Percentiles rank a stretch among this genome's conserved stretches.
Conservation (phyloP, 2,797 vertebrate genomes). For the Oryzias dopingdopingensis region DNA sequence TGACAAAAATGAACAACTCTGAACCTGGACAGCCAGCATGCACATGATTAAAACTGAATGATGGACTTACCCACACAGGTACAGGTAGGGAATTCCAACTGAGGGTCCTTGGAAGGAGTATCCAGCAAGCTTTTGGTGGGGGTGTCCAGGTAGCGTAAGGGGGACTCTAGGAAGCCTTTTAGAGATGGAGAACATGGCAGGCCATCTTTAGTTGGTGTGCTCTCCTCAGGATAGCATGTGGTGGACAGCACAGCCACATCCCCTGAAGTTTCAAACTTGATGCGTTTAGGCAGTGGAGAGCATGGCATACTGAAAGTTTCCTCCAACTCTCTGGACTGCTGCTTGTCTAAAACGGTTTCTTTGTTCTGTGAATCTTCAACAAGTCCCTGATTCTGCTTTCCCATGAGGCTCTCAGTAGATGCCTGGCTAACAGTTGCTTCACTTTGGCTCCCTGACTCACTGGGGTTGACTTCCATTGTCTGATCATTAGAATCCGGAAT, state of each 20-base stretch:
- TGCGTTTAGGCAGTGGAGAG: constrained; percentile 86
- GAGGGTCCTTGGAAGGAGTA: constrained; percentile 89
- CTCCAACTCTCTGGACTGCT: constrained; percentile 64
- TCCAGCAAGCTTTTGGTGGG: constrained; percentile 92
- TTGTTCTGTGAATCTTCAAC: constrained; percentile 32
- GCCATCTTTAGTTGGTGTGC: constrained; percentile 89
- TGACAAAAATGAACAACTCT: not conserved
- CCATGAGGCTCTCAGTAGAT: constrained; percentile 32
- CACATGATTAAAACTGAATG: constrained; percentile 35
- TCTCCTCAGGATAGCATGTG: constrained; percentile 85
- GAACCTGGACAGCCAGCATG: constrained; percentile 1
- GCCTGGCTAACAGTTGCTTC: constrained; percentile 40
- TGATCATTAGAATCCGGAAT: constrained; percentile 46
- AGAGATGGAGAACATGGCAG: constrained; percentile 88
- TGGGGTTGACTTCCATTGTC: constrained; percentile 56
- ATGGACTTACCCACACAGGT: constrained; percentile 90
- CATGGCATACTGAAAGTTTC: constrained; percentile 75
- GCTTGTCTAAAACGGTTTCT: constrained; percentile 49
- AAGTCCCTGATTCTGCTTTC: constrained; percentile 29
- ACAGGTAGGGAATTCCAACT: constrained; percentile 89
- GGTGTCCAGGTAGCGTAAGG: constrained; percentile 91
- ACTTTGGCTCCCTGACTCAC: constrained; percentile 44
- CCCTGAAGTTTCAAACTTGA: constrained; percentile 92
- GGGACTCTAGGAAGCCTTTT: constrained; percentile 93
- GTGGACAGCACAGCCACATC: constrained; percentile 93